These are phyloP conservation scores for Thaumetopoea pityocampa DNA, from an alignment of 1,140 invertebrate species.

Conservation along the genomic window DNA sequence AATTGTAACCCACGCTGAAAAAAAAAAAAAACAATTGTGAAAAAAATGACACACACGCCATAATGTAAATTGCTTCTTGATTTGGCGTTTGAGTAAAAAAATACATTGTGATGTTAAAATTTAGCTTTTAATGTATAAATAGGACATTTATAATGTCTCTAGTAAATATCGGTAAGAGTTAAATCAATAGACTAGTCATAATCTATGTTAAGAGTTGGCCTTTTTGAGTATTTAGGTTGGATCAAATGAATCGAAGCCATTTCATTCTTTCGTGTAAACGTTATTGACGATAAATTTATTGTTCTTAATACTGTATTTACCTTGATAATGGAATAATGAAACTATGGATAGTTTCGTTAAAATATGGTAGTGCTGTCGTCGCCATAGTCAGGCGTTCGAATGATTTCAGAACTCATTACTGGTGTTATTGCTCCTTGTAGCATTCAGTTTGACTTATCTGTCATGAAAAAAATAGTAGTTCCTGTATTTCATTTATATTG, in stretches of 20 bases:
- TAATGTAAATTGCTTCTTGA: constrained; percentile 74
- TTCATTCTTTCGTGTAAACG: constrained; percentile 52
- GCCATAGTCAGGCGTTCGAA: constrained; percentile 58
- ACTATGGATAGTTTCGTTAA: constrained; percentile 22
- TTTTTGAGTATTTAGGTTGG: constrained; percentile 60
- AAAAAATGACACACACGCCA: constrained; percentile 74
- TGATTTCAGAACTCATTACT: constrained; percentile 57
- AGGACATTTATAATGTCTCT: constrained; percentile 69
- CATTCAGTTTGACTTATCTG: constrained; percentile 56
- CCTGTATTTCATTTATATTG: no score
- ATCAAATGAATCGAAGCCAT: constrained; percentile 66
- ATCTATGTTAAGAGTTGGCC: constrained; percentile 27
- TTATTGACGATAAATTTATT: constrained; percentile 28
- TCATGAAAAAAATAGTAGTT: constrained; percentile 43
- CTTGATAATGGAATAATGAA: constrained; percentile 19
- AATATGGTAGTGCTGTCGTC: constrained; percentile 43
- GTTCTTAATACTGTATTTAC: constrained; percentile 15
- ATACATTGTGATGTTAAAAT: constrained; percentile 63
- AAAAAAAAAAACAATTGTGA: constrained; percentile 55
- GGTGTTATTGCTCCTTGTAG: constrained; percentile 49
- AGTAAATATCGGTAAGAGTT: constrained; percentile 65
- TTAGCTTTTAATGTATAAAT: constrained; percentile 47
- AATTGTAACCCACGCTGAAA: constrained; percentile 11
- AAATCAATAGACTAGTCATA: constrained; percentile 26
- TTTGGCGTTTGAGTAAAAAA: constrained; percentile 72